These are phyloP conservation scores for Cynodonichthys magdalenae DNA, from an alignment of 2,797 vertebrate genomes.

Conservation along the genomic window DNA sequence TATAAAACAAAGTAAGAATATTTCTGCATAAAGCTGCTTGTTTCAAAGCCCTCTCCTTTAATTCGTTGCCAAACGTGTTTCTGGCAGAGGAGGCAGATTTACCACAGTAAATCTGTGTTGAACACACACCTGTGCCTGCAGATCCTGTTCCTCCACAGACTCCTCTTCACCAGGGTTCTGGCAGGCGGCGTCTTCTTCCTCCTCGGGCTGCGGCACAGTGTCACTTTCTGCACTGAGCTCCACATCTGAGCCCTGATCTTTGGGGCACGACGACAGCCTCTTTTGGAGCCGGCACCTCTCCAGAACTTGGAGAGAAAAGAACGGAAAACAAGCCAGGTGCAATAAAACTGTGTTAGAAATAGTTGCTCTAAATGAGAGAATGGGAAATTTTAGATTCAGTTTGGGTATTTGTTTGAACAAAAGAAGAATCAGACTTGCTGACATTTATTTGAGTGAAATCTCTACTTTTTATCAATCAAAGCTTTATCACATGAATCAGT, in stretches of 20 bases:
- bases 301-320: constrained; percentile 55
- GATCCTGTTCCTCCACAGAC: constrained; percentile 61
- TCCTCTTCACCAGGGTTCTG: constrained; percentile 39
- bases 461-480: constrained; percentile 43
- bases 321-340: constrained; percentile 10
- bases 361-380: constrained; percentile 15
- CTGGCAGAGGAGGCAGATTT: constrained; percentile 26
- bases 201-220: constrained; percentile 37
- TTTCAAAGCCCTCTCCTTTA: constrained; percentile 7
- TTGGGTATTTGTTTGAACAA: constrained; percentile 13
- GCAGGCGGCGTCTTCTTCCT: constrained; percentile 28
- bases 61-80: constrained; percentile 23
- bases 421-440: constrained; percentile 11
- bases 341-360: constrained; percentile 29
- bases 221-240: constrained; percentile 83
- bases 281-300: constrained; percentile 73
- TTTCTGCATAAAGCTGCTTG: constrained; percentile 3
- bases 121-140: constrained; percentile 78
- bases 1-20: background rate
- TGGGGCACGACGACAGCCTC: constrained; percentile 55
- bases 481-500: constrained; percentile 69
- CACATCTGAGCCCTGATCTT: constrained; percentile 68
- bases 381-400: constrained; percentile 24
- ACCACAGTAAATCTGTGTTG: constrained; percentile 34
- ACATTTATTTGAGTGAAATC: constrained; percentile 29